phyloP scores from a whole-genome alignment of 2,797 vertebrate species.

The Phrynocephalus vlangalii region DNA sequence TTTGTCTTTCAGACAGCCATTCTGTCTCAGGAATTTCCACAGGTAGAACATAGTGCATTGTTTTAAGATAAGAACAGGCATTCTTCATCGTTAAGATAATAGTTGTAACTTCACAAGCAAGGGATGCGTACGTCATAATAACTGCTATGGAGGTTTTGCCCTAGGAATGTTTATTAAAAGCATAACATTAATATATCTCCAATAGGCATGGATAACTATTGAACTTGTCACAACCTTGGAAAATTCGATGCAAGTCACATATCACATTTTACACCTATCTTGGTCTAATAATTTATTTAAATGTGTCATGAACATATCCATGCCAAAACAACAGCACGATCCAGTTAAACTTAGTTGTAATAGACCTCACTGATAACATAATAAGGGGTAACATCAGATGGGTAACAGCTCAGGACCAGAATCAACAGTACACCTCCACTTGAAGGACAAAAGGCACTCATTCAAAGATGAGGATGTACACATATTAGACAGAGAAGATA shows the following conservation, averaged over 20 bases:
- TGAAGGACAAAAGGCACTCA: too few species aligned
- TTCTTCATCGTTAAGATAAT: conserved; percentile 60
- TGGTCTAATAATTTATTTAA: not conserved
- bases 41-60: conserved; percentile 43
- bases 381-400: not conserved
- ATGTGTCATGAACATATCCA: not conserved
- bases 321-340: not conserved
- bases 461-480: too few species aligned
- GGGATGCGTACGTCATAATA: conserved; percentile 36
- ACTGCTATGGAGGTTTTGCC: conserved; percentile 52
- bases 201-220: conserved; percentile 28
- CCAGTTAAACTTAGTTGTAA: not conserved
- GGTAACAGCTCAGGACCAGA: too few species aligned
- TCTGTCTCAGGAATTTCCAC: conserved; percentile 21
- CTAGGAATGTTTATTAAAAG: conserved; percentile 22
- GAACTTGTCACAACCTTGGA: not conserved
- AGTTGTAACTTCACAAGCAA: conserved; percentile 44
- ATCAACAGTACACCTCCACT: too few species aligned
- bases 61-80: conserved; percentile 64
- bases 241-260: not conserved
- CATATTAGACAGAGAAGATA: too few species aligned
- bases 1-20: conserved; percentile 50
- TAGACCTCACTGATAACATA: not conserved
- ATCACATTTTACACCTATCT: not conserved
- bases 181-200: conserved; percentile 31